These are phyloP conservation scores for Anolis sagrei DNA, from an alignment of 2,113 vertebrate genomes.

Conservation along the genomic window DNA sequence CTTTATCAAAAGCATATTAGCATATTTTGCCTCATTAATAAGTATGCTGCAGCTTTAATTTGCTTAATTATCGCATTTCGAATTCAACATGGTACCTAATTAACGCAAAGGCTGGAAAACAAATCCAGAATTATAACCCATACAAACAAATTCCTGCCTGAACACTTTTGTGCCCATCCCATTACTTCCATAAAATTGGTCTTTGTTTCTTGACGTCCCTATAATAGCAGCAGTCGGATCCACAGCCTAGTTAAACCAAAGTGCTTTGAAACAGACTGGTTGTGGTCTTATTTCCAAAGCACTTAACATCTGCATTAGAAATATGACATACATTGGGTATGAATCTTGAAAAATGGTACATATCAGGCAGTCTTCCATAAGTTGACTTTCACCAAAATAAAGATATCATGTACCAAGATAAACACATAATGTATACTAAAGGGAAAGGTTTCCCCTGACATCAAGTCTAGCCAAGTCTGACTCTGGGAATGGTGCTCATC, in stretches of 20 bases:
- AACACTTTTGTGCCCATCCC: conserved; percentile 19
- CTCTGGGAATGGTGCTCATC: no score
- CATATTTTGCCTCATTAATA: conserved; percentile 87
- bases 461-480: no score
- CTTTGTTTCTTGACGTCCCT: conserved; percentile 42
- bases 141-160: conserved; percentile 41
- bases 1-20: conserved; percentile 83
- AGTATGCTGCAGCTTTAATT: conserved; percentile 83
- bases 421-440: no score
- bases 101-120: conserved; percentile 75
- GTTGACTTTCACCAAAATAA: neutral
- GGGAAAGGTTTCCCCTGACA: no score
- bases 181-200: conserved; percentile 35
- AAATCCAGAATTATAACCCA: conserved; percentile 70
- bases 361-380: neutral
- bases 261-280: neutral
- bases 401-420: neutral
- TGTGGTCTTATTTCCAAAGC: neutral
- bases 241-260: neutral
- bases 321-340: neutral
- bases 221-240: conserved; percentile 39
- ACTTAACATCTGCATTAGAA: neutral
- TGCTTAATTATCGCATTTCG: conserved; percentile 83
- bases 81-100: conserved; percentile 83
- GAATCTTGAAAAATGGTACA: neutral